Percentiles rank a stretch among this genome's conserved stretches.
Conservation (phyloP, 2,113 vertebrate species). For the Petaurus breviceps region DNA sequence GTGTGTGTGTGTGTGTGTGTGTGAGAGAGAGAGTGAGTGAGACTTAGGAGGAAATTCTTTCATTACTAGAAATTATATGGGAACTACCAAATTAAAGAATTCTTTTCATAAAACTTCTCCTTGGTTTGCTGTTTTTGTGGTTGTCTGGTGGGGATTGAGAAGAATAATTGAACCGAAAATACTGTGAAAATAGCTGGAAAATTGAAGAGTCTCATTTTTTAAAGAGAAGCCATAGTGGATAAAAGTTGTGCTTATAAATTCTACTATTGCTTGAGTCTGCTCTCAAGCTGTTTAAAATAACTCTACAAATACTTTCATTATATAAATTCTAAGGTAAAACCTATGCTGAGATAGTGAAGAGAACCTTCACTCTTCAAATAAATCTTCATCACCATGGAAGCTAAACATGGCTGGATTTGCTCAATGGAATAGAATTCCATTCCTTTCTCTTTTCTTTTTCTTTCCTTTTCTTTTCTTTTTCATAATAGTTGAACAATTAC, state of each 20-base stretch:
- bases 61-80: not conserved
- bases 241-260: not conserved
- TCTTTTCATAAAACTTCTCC: conserved; percentile 31
- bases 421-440: not conserved
- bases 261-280: not conserved
- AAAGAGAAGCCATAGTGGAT: conserved; percentile 13
- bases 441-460: not conserved
- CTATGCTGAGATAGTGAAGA: not conserved
- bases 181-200: conserved; percentile 24
- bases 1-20: too few species aligned
- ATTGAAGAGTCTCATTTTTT: conserved; percentile 28
- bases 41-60: not conserved
- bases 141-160: not conserved
- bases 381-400: conserved; percentile 12
- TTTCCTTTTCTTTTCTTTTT: not conserved
- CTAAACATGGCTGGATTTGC: conserved; percentile 1
- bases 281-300: conserved; percentile 30
- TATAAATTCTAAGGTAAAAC: conserved; percentile 26
- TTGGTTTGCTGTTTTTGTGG: not conserved
- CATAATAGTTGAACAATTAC: not conserved
- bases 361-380: not conserved
- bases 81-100: conserved; percentile 24
- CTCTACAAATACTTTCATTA: conserved; percentile 14
- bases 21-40: not conserved
- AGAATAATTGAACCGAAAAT: conserved; percentile 1